Base-by-base conservation (phyloP, 2,113 vertebrate species). In the Sander lucioperca region DNA sequence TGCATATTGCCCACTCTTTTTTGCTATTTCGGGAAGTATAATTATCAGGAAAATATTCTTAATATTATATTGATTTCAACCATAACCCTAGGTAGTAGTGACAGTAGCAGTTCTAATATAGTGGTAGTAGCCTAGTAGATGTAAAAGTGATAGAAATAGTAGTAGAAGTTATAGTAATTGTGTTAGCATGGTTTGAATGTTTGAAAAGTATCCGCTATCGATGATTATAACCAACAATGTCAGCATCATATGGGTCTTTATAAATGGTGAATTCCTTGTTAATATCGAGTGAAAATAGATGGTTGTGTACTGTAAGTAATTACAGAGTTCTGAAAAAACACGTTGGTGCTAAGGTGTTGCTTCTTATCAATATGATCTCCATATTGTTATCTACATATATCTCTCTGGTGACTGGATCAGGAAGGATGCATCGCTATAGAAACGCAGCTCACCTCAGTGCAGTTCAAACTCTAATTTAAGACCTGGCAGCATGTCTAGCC, bases 381-480 rank as follows among this genome's bases (percentile, higher is more conserved):
- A 58, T 75, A 23, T 77, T 51, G 71, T 43, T 63, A 82, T 90
- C 63, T 78, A 50, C 77, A 63, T 80, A 59, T n/a, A 54, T 77
- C 63, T 76, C 80, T 77, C 70, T 54, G 54, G 75, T 71, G 85
- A 78, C 15, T 51, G 75, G 74, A 15, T 66, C 51, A 68, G 70
- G 70, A 78, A 83, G 69, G 63, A 84, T 80, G 75, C 75, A 92
- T 93, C 62, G 59, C 92, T 90, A 91, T 88, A 93, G 93, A 91
- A 92, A 93, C 93, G 39, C 75, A 70, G 82, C 91, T 88, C 89
- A 87, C 88, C 93, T 91, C 86, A 58, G 71, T n/a, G 83, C 56
- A 66, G 79, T 77, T 90, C 86, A 79, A 79, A 87, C 74, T 85
- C 87, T 90, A 90, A 93, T 90, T 91, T 86, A 89, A 92, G 89